Conservation (phyloP, 2,797 vertebrate genomes). For the Macrochelys suwanniensis region DNA sequence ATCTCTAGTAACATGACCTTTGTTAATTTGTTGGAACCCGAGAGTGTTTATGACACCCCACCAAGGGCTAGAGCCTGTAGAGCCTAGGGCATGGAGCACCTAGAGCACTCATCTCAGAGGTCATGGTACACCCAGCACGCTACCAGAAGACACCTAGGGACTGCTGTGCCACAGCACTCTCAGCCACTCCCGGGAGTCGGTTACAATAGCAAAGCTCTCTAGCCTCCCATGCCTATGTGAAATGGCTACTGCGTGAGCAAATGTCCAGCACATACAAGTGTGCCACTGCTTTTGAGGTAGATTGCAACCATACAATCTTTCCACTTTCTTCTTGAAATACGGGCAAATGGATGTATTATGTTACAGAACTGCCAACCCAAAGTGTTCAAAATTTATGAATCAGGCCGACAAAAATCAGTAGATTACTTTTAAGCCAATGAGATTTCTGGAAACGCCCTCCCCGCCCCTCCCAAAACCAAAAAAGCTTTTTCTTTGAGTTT, state of each 20-base stretch:
- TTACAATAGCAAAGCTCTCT: not conserved
- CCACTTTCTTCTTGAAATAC: not conserved
- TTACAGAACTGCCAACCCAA: too few relatives aligned
- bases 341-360: not conserved
- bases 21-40: not conserved
- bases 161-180: accelerated
- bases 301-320: too few relatives aligned
- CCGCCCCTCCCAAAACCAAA: too few relatives aligned
- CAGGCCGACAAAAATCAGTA: too few relatives aligned
- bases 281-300: not conserved
- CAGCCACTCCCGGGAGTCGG: too few relatives aligned
- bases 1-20: not conserved
- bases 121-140: not conserved
- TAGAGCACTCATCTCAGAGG: accelerated
- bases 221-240: not conserved
- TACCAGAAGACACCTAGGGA: accelerated
- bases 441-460: too few relatives aligned
- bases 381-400: too few relatives aligned
- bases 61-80: not conserved
- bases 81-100: not conserved
- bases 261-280: too few relatives aligned
- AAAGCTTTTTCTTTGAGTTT: too few relatives aligned
- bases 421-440: too few relatives aligned
- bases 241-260: not conserved
- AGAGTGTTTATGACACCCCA: not conserved